Conservation (phyloP, 1,140 invertebrate species). For the Dendroctonus ponderosae region DNA sequence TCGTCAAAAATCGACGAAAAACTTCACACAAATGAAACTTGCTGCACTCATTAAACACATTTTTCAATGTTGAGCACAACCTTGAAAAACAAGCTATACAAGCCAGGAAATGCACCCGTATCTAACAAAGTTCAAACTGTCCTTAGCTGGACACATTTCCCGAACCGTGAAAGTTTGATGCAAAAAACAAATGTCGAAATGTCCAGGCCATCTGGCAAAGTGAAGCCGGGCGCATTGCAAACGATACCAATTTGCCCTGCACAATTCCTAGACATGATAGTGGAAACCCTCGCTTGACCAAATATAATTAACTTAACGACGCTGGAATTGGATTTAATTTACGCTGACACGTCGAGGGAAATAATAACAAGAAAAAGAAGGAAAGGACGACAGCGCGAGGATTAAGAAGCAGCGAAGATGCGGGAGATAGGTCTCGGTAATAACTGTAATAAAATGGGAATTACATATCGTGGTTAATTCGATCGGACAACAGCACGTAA, state of each 20-base stretch:
- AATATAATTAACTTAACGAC: conserved; percentile 14
- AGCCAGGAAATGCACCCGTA: too few relatives aligned
- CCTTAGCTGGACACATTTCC: too few relatives aligned
- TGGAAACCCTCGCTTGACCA: conserved; percentile 7
- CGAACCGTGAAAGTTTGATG: too few relatives aligned
- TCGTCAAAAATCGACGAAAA: too few relatives aligned
- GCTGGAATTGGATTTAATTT: conserved; percentile 19
- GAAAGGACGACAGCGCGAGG: not conserved
- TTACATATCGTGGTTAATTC: conserved; percentile 13
- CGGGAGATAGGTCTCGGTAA: conserved; percentile 19
- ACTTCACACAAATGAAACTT: too few relatives aligned
- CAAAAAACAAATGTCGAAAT: too few relatives aligned
- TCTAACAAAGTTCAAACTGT: too few relatives aligned
- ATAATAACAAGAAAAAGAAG: not conserved
- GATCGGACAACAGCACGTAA: conserved; percentile 7
- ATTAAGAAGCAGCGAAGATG: conserved; percentile 17
- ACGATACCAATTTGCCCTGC: not conserved
- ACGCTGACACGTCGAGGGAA: conserved; percentile 10
- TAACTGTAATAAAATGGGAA: conserved; percentile 22
- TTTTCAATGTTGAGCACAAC: too few relatives aligned
- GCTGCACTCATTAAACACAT: too few relatives aligned
- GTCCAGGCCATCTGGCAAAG: too few relatives aligned
- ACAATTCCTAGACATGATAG: not conserved
- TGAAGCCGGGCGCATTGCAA: not conserved
- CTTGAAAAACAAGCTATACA: too few relatives aligned